Evolutionary conservation across 1,140 invertebrate species (phyloP), one percentile per base, ranked within the genome.

Genomic region (Parapsyche elsis): DNA sequence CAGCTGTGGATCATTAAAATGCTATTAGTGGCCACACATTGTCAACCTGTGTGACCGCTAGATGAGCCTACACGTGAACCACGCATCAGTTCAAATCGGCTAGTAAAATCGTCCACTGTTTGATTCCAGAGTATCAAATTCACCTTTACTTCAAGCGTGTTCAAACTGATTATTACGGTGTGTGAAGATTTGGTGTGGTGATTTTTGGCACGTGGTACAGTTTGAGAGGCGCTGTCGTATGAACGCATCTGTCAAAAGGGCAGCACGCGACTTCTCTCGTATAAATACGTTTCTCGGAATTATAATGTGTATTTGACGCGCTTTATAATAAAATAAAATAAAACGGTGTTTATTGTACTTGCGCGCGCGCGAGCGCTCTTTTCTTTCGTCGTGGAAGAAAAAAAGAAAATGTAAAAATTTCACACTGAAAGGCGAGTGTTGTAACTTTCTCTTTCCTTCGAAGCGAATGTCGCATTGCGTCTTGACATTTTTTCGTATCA

Each of bases 1-100:
- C 79, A 80, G 79, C 79, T 80, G 79, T 45, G 73, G 64, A 76
- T 80, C 79, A 80, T 80, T 80, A 80, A 80, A 80, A 80, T 76
- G 73, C 79, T 80, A 80, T 80, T 80, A 80, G 79, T 46, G 73
- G 19, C 61, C 61, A 19, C n/a, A 44, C 61, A 44, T 64, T 76
- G 44, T 80, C 79, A 80, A 75, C 9, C 61, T 9, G 23, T 49
- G 30, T 24, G 16, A 23, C 16, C 46, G 49, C 10, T 38, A 38
- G 30, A 7, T 7, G 30, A 4, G 30, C 30, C 30, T 38, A 38
- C 30, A 38, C 30, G 30, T 7, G 30, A 7, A n/a, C n/a, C n/a
- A n/a, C n/a, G n/a, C n/a, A n/a, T n/a, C n/a, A n/a, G n/a, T n/a
- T n/a, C n/a, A n/a, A n/a, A n/a, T n/a, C n/a, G n/a, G n/a, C n/a